Conservation (phyloP, 2,113 vertebrate species). For the Ploceus nigricollis region DNA sequence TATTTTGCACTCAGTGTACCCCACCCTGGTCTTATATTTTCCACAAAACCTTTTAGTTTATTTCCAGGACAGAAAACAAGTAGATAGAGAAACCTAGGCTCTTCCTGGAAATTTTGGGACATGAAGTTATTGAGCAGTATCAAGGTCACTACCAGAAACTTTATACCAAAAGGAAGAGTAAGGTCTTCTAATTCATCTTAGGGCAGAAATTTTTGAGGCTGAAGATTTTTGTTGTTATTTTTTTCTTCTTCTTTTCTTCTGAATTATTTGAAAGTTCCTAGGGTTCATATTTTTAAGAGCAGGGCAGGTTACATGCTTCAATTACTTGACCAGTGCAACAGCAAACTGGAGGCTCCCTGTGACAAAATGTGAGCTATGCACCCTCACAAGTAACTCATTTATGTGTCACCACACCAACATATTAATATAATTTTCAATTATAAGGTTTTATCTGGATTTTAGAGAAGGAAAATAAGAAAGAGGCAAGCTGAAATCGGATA, state of each 20-base stretch:
- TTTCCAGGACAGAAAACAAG: neutral
- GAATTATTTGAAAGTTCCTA: neutral
- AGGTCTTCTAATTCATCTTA: neutral
- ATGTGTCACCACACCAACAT: neutral
- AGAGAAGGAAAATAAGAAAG: neutral
- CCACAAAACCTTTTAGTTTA: neutral
- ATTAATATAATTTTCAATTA: neutral
- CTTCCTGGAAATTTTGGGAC: neutral
- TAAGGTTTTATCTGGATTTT: neutral
- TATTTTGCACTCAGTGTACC: neutral
- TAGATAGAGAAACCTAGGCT: neutral
- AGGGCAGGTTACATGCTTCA: accelerated
- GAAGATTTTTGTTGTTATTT: neutral
- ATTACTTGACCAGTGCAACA: neutral
- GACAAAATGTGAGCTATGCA: neutral
- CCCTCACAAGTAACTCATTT: neutral
- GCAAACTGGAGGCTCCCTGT: neutral
- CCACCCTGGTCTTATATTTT: neutral
- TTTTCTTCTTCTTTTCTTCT: neutral
- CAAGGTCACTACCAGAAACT: neutral
- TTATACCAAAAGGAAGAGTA: neutral
- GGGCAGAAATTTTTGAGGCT: neutral
- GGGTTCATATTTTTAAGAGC: neutral
- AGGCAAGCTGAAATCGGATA: neutral
- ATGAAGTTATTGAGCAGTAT: neutral